These are phyloP conservation scores for Acromyrmex charruanus DNA, from an alignment of 1,140 invertebrate species.

Conservation along the genomic window DNA sequence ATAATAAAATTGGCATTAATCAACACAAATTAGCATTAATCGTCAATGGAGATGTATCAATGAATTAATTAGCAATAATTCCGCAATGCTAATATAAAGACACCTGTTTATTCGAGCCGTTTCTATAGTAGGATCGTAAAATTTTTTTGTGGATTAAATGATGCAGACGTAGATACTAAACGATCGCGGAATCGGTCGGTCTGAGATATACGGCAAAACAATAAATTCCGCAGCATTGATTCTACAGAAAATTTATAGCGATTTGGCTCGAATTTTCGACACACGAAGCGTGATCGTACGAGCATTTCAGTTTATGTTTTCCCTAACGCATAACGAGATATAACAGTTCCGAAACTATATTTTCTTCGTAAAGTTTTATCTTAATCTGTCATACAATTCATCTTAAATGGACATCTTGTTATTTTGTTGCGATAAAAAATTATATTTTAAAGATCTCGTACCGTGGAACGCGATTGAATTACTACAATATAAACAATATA, in stretches of 20 bases:
- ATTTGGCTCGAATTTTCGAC: neutral
- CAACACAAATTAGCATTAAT: constrained; percentile 10
- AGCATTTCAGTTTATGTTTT: neutral
- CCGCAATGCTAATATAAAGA: neutral
- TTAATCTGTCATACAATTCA: neutral
- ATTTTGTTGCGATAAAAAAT: constrained; percentile 21
- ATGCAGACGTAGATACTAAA: constrained; percentile 44
- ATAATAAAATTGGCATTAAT: constrained; percentile 5
- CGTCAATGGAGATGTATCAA: constrained; percentile 13
- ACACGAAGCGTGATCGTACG: neutral
- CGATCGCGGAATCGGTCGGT: constrained; percentile 1
- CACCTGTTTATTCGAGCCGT: neutral
- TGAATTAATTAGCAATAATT: neutral
- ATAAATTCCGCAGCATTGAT: constrained; percentile 46
- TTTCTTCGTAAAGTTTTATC: neutral
- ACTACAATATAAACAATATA: constrained; percentile 19
- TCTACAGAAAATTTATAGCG: neutral
- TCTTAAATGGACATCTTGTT: neutral
- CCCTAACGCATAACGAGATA: constrained; percentile 2
- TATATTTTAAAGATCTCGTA: constrained; percentile 1
- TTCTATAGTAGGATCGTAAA: constrained; percentile 23
- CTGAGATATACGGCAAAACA: constrained; percentile 30
- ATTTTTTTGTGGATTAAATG: constrained; percentile 50
- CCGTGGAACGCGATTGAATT: neutral
- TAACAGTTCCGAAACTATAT: neutral